Evolutionary conservation across 2,113 vertebrate genomes (phyloP).

Genomic region (Elachura formosa): DNA sequence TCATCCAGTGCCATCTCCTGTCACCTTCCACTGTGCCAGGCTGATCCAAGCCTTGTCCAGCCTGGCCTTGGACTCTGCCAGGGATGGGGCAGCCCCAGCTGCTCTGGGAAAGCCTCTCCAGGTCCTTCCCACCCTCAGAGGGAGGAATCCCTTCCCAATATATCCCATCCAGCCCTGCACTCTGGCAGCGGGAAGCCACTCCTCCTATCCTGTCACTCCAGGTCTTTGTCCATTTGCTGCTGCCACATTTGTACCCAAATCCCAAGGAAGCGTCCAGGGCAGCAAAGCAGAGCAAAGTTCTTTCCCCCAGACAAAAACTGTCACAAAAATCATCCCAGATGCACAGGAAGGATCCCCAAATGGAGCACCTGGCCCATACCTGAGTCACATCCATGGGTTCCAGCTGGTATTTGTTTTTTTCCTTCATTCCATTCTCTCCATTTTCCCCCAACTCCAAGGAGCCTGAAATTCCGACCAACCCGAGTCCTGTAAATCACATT

Average conservation of each 20-base stretch:
- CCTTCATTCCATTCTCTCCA: not conserved
- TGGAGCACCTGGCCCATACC: not conserved
- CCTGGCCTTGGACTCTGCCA: not conserved
- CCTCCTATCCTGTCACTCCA: not conserved
- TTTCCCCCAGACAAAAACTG: not conserved
- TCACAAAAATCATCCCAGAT: not conserved
- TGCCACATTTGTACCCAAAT: not conserved
- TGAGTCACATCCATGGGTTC: not conserved
- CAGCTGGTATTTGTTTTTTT: not conserved
- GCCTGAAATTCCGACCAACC: not conserved
- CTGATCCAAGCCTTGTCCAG: rapidly evolving
- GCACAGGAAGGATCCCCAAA: not conserved
- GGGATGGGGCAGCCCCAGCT: not conserved
- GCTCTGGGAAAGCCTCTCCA: not conserved
- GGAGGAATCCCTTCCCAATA: not conserved
- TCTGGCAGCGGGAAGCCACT: not conserved
- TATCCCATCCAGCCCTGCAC: not conserved
- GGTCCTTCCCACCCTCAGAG: not conserved
- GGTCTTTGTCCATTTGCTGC: not conserved
- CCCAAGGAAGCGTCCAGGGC: rapidly evolving
- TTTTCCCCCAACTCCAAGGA: not conserved
- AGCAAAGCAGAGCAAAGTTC: not conserved
- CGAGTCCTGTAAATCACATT: not conserved
- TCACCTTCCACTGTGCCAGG: not conserved
- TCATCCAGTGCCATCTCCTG: not conserved